Evolutionary conservation across 1,140 invertebrate genomes (phyloP), one percentile per base, ranked within the genome.

Genomic region (Orius laevigatus): DNA sequence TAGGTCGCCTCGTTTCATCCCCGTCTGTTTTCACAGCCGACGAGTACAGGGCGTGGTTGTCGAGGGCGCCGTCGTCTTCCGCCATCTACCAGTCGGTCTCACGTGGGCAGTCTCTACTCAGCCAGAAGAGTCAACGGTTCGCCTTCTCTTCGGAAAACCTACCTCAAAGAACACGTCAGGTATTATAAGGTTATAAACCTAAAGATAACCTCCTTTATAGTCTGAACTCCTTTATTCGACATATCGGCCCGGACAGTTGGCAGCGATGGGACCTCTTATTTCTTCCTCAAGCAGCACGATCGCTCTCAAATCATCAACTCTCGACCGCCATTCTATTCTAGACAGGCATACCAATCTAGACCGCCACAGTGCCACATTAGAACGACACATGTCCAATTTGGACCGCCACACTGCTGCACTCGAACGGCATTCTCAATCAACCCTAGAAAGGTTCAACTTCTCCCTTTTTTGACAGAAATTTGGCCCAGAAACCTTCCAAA

Each of bases 21-120:
- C 72, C 77, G 32, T 76, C 76, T 66, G 81, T 90, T 61, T 89
- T 89, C 66, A 86, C 85, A 54, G 82, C 84, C 56, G 85, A 89
- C 63, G 88, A 93, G 62, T 92, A 91, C 59, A 74, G 84, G 49
- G 80, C 85, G 39, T 92, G 87, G 87, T 60, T 92, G 56, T 79
- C 81, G 49, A 70, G 89, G 40, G 87, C 88, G 1, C 88, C 89
- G 6, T 91, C 86, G 36, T 91, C 88, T 19, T 88, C 84, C 52
- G 89, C 89, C 39, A 81, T 93, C 55, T 91, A 91, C 62, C 87
- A 93, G 59, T 80, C 85, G 58, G 41, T 43, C 6, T 79, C 91
- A 39, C 53, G 53, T 14, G 50, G 25, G 18, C 35, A 3, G 19
- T 16, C 77, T 44, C 61, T 77, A 32, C 70, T 71, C 56, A 68